A percentile compares a stretch with the other conserved stretches of the same genome.
Conservation (phyloP, 2,888 invertebrate genomes). For the Callinectes sapidus region DNA sequence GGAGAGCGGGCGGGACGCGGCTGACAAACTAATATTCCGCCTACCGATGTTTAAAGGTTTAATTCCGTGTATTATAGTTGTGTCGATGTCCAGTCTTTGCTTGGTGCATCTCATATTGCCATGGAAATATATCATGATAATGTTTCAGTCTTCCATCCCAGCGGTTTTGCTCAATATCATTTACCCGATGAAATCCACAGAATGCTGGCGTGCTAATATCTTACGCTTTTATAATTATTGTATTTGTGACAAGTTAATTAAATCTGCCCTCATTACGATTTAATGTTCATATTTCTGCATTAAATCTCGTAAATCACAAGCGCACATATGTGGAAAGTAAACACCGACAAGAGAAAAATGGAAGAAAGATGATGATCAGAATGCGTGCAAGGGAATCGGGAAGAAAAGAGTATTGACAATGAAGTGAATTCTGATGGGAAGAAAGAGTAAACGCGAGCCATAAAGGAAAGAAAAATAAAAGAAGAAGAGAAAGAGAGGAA, state of each 20-base stretch:
- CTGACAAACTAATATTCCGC: neutral
- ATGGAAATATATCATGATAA: neutral
- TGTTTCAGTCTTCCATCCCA: neutral
- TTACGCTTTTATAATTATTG: neutral
- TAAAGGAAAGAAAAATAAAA: neutral
- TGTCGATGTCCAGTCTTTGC: neutral
- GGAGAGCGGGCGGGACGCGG: neutral
- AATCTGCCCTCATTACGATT: neutral
- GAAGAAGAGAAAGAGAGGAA: neutral
- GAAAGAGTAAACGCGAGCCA: neutral
- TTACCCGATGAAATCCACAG: neutral
- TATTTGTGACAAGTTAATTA: constrained; percentile 17
- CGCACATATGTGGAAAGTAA: neutral
- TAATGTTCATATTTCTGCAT: neutral
- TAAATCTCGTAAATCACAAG: neutral
- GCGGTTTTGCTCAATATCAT: neutral
- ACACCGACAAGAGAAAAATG: neutral
- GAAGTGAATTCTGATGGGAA: neutral
- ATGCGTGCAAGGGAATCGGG: neutral
- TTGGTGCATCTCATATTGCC: constrained; percentile 9
- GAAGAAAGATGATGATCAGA: neutral
- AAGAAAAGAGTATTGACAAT: neutral
- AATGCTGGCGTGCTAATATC: neutral
- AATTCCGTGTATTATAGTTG: neutral
- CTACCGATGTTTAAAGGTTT: neutral